Base-by-base conservation (phyloP, 2,113 vertebrate genomes). In the Hippocampus zosterae region DNA sequence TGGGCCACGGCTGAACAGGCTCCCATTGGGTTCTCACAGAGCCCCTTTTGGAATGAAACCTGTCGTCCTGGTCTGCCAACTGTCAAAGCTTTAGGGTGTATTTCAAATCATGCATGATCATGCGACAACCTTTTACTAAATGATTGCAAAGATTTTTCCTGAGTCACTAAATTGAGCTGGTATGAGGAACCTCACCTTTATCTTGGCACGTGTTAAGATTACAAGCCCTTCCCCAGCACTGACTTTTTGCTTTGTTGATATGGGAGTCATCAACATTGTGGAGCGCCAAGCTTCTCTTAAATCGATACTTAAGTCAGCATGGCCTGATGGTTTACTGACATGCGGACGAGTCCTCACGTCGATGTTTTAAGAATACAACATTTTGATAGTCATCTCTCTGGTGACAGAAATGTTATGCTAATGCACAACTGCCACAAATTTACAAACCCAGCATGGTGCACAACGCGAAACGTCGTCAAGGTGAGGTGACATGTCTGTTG, bases 31-130 rank as follows among this genome's bases (percentile, higher is more conserved):
- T 79, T 83, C 79, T 84, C 67, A 67, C 73, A 78, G 88, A 89
- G 87, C 83, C 81, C 89, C 89, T 84, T 89, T 85, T 90, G 89
- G 82, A 91, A 74, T 69, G 33, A 87, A 88, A 88, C 85, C 88
- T 90, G 86, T 83, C 78, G 65, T 83, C n/a, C 67, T 75, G 75
- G 50, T 75, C 64, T 25, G 70, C 85, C 83, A 88, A 86, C 85
- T 84, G 88, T 82, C 75, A 44, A 74, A 85, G 85, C 82, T 89
- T 90, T 84, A 79, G 76, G 81, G 87, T 83, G 81, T 81, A 69
- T 73, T 69, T 56, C 71, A 69, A 80, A 70, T 23, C 55, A 65
- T 71, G 37, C 66, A 68, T 18, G 29, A 68, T 70, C 59, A 60
- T 72, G 37, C 57, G 83, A 60, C 15, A 76, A 77, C 27, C 50